Conservation (phyloP, 1,140 invertebrate genomes). For the Odontomachus brunneus region DNA sequence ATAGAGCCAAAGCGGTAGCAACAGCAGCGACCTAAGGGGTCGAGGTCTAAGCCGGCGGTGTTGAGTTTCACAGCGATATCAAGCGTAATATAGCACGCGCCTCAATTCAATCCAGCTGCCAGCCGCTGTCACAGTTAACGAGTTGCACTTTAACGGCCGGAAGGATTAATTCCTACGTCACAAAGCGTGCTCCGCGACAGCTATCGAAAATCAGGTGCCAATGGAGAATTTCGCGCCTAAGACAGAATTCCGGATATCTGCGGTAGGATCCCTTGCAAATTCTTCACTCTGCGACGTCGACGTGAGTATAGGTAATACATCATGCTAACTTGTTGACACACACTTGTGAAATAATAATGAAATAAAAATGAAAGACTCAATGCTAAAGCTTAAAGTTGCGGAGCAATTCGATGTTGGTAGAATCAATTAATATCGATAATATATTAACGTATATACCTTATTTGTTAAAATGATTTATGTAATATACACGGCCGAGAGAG, state of each 20-base stretch:
- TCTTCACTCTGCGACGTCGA: too few relatives aligned
- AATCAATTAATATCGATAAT: too few relatives aligned
- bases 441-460: too few relatives aligned
- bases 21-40: constrained; percentile 64
- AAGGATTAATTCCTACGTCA: constrained; percentile 71
- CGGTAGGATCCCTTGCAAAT: not conserved
- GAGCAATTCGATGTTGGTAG: too few relatives aligned
- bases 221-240: constrained; percentile 19
- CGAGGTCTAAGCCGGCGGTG: constrained; percentile 74
- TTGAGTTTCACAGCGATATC: constrained; percentile 76
- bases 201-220: constrained; percentile 65
- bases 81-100: constrained; percentile 77
- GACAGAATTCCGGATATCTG: not conserved
- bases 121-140: constrained; percentile 68
- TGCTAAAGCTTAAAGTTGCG: too few relatives aligned
- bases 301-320: too few relatives aligned
- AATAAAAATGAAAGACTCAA: too few relatives aligned
- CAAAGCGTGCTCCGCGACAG: constrained; percentile 41
- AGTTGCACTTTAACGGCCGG: constrained; percentile 71
- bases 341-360: too few relatives aligned
- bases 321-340: too few relatives aligned
- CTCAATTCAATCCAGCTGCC: constrained; percentile 77
- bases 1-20: constrained; percentile 63
- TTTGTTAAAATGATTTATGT: too few relatives aligned
- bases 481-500: too few relatives aligned